Conservation (phyloP, 1,140 invertebrate species). For the Drusus annulatus region DNA sequence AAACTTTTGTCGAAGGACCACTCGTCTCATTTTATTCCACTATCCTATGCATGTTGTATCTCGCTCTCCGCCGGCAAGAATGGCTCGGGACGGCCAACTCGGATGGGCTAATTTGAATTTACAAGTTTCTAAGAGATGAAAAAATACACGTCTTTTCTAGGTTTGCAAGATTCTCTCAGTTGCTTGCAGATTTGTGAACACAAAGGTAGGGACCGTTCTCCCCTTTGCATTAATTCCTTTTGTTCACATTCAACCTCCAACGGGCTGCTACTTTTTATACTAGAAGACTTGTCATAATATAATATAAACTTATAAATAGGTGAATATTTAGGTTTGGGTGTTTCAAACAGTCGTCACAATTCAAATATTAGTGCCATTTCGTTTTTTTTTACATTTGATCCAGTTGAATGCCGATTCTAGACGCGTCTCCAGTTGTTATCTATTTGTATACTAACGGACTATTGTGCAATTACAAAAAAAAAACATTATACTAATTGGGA, state of each 20-base stretch:
- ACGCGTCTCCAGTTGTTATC: too few relatives aligned
- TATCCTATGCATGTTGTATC: slow-evolving; percentile 22
- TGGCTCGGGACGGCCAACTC: slow-evolving; percentile 51
- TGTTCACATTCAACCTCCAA: slow-evolving; percentile 20
- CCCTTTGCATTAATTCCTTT: slow-evolving; percentile 56
- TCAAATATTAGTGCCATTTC: too few relatives aligned
- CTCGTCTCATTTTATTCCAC: slow-evolving; percentile 32
- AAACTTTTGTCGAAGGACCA: slow-evolving; percentile 54
- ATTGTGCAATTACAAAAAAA: too few relatives aligned
- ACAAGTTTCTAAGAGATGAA: slow-evolving; percentile 55
- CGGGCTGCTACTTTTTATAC: not conserved
- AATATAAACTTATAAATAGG: too few relatives aligned
- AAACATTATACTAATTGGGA: too few relatives aligned
- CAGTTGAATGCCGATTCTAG: too few relatives aligned
- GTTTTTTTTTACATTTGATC: too few relatives aligned
- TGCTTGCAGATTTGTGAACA: slow-evolving; percentile 51
- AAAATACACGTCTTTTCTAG: slow-evolving; percentile 56
- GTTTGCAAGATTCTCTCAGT: slow-evolving; percentile 52
- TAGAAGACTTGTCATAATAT: not conserved
- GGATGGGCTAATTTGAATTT: slow-evolving; percentile 60
- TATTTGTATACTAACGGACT: too few relatives aligned
- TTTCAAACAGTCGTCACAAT: too few relatives aligned
- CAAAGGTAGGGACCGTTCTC: slow-evolving; percentile 50
- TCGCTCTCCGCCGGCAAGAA: slow-evolving; percentile 13
- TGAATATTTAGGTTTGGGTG: too few relatives aligned